phyloP scores from a whole-genome alignment of 2,888 invertebrate genomes.

The Calliopum simillimum region DNA sequence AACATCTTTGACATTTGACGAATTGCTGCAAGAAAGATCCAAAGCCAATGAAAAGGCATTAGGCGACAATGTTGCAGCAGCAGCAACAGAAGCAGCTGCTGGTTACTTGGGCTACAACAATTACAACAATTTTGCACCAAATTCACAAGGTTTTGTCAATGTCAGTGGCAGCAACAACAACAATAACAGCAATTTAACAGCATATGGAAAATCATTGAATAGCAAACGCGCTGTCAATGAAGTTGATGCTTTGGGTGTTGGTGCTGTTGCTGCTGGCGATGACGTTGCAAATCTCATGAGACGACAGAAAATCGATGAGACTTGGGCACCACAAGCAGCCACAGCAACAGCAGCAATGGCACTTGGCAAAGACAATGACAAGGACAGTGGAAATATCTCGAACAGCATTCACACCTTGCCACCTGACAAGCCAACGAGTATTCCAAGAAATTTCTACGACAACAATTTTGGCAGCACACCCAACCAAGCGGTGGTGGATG shows the following conservation, averaged over 20 bases:
- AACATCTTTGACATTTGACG: constrained; percentile 56
- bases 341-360: constrained; percentile 11
- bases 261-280: constrained; percentile 10
- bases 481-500: background rate
- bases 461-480: constrained; percentile 29
- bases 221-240: constrained; percentile 22
- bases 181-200: background rate
- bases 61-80: constrained; percentile 35
- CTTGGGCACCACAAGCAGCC: constrained; percentile 42
- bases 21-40: constrained; percentile 48
- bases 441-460: constrained; percentile 36
- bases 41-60: constrained; percentile 14
- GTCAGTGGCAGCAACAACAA: constrained; percentile 28
- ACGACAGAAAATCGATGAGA: constrained; percentile 52
- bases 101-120: constrained; percentile 1
- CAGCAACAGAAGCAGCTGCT: constrained; percentile 26
- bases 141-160: constrained; percentile 48
- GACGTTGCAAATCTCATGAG: constrained; percentile 17
- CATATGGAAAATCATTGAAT: background rate
- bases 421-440: constrained; percentile 42
- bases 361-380: constrained; percentile 13
- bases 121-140: constrained; percentile 45
- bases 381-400: background rate
- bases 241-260: constrained; percentile 10
- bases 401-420: constrained; percentile 38